Percentiles rank a stretch among this genome's conserved stretches.
Conservation (phyloP, 92 coral and sea anemone genomes). For the Micromussa lordhowensis region DNA sequence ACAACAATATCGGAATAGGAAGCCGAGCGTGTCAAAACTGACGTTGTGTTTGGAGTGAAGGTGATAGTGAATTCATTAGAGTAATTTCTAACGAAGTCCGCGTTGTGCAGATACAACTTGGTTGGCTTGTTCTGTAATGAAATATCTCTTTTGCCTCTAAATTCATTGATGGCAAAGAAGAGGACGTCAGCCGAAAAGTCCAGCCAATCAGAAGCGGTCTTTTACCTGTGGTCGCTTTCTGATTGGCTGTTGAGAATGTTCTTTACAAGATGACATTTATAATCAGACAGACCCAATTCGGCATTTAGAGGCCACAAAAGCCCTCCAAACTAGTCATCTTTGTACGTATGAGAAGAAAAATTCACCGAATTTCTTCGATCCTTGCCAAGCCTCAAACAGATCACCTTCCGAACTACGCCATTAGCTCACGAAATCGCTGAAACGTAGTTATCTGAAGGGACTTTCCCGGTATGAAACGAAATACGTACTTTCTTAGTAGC, state of each 20-base stretch:
- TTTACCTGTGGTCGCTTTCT: slow-evolving; percentile 67
- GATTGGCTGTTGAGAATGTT: slow-evolving; percentile 84
- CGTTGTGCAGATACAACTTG: slow-evolving; percentile 47
- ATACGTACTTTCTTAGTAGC: slow-evolving; percentile 38
- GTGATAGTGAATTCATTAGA: slow-evolving; percentile 65
- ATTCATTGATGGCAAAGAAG: slow-evolving; percentile 86
- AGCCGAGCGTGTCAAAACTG: slow-evolving; percentile 43
- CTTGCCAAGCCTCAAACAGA: neutral
- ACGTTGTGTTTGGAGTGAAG: slow-evolving; percentile 56
- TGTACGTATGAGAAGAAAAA: slow-evolving; percentile 41
- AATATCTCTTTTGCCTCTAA: slow-evolving; percentile 65
- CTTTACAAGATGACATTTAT: slow-evolving; percentile 90
- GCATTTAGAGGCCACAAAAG: slow-evolving; percentile 86
- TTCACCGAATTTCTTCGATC: slow-evolving; percentile 45
- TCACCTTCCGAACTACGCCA: neutral
- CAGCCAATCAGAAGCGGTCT: slow-evolving; percentile 76
- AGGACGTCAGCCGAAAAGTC: slow-evolving; percentile 69
- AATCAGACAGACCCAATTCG: slow-evolving; percentile 89
- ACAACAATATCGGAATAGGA: slow-evolving; percentile 40
- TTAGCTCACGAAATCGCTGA: slow-evolving; percentile 13
- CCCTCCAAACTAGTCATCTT: slow-evolving; percentile 42
- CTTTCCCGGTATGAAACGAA: slow-evolving; percentile 23
- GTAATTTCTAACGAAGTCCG: slow-evolving; percentile 77
- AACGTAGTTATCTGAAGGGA: slow-evolving; percentile 19
- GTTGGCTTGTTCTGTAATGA: slow-evolving; percentile 70